phyloP scores from a whole-genome alignment of 2,888 invertebrate genomes.

The Acanthococcus lagerstroemiae region DNA sequence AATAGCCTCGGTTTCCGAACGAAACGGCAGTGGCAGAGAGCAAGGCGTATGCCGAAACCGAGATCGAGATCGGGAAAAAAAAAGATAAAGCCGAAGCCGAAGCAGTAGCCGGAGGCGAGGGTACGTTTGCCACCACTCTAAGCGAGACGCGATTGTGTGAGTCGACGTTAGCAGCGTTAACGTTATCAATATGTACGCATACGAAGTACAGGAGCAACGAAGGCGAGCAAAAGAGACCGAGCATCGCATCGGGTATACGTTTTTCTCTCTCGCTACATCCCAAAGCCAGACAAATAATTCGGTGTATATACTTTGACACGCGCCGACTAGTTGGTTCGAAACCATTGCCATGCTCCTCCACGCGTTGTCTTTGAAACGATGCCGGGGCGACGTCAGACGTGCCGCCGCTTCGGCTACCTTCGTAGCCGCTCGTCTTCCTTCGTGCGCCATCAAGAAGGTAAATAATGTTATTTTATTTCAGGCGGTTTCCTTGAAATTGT shows the following conservation, averaged over 20 bases:
- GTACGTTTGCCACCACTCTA: slow-evolving; percentile 8
- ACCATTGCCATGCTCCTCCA: slow-evolving; percentile 27
- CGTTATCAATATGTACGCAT: slow-evolving; percentile 8
- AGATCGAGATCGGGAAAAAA: no score
- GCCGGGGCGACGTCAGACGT: background rate
- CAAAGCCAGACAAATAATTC: slow-evolving; percentile 19
- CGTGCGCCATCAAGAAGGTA: slow-evolving; percentile 14
- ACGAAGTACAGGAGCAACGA: background rate
- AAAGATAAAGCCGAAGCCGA: no score
- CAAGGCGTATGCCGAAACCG: no score
- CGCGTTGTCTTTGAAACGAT: background rate
- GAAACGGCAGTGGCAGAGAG: no score
- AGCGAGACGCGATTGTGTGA: slow-evolving; percentile 11
- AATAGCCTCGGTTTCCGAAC: no score
- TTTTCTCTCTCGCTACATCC: background rate
- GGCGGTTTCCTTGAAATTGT: slow-evolving; percentile 25
- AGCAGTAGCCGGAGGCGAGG: slow-evolving; percentile 1
- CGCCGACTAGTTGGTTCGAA: slow-evolving; percentile 22
- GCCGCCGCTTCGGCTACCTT: slow-evolving; percentile 1
- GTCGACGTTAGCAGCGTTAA: no score
- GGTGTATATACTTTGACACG: slow-evolving; percentile 25
- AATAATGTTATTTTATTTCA: slow-evolving; percentile 22
- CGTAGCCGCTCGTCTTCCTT: slow-evolving; percentile 7
- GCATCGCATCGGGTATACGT: background rate
- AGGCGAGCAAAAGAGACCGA: no score